Evolutionary conservation across 2,113 vertebrate species (phyloP), one percentile per base, ranked within the genome.

Genomic region (Erythrocebus patas): DNA sequence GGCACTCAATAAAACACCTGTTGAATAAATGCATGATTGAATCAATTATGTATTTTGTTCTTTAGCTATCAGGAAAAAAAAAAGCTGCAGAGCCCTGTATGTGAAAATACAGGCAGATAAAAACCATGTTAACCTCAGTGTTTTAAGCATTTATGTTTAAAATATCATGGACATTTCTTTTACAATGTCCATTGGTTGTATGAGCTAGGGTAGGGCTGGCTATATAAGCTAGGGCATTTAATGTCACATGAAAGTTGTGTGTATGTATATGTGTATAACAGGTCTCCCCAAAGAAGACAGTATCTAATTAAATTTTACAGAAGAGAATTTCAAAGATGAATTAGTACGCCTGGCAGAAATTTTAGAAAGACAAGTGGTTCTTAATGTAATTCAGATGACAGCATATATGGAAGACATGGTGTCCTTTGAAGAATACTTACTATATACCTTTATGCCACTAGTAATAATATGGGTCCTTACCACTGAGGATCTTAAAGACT

Each of bases 241-340:
- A 30, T 13, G 91, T 88, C 82, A 92, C 61, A 70, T 80, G 14
- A 27, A 80, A 96, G 40, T 8, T 88, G 3, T 82, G 66, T 45
- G 9, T 38, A 95, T 32, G 8, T 27, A 68, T 22, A 27, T 90
- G 48, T 64, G 14, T 82, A 43, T 55, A 79, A 84, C 8, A 89
- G n/a, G 61, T 89, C n/a, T 91, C 18, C 72, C 55, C n/a, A 84
- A 88, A 95, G 59, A 16, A 64, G 59, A 81, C 11, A 92, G 59
- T 30, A 79, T n/a, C 22, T 92, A 87, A 59, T 57, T 66, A 94
- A 92, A 43, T 90, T 45, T 57, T 61, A 93, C 5, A 80, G 73
- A n/a, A 85, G 17, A 6, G 2, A 86, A 93, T 96, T 84, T 93
- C 61, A 97, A 93, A 91, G 89, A 14, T 45, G 32, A 73, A 70